These are phyloP conservation scores for Camponotus floridanus DNA, from an alignment of 1,140 invertebrate genomes.

Conservation along the genomic window DNA sequence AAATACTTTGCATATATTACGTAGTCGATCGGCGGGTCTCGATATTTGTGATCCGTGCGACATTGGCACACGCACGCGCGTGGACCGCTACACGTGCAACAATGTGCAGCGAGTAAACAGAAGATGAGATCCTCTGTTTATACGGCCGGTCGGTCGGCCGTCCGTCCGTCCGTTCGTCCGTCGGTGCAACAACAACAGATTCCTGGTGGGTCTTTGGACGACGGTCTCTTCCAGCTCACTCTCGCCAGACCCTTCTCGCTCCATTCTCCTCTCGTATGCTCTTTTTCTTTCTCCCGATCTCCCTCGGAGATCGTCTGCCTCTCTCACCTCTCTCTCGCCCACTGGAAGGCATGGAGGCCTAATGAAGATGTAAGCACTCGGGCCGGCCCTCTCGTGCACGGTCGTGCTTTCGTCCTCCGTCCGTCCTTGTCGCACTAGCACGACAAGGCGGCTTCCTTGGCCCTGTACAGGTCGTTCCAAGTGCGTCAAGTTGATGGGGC, in stretches of 20 bases:
- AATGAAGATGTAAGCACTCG: constrained; percentile 87
- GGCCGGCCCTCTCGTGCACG: constrained; percentile 82
- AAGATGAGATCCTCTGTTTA: constrained; percentile 85
- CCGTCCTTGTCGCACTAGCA: constrained; percentile 74
- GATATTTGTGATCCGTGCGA: not conserved
- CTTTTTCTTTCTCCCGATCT: constrained; percentile 70
- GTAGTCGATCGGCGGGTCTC: not conserved
- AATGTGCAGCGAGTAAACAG: constrained; percentile 60
- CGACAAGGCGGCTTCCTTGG: constrained; percentile 63
- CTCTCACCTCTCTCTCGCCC: constrained; percentile 66
- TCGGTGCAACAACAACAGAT: constrained; percentile 85
- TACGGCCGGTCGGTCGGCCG: constrained; percentile 76
- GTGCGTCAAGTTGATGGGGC: constrained; percentile 22
- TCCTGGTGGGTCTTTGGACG: constrained; percentile 85
- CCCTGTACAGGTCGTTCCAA: constrained; percentile 73
- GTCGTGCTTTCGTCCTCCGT: constrained; percentile 81
- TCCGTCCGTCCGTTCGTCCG: constrained; percentile 77
- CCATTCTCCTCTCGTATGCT: constrained; percentile 69
- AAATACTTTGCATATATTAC: not conserved
- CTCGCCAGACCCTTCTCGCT: constrained; percentile 40
- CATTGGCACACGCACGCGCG: not conserved
- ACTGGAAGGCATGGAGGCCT: constrained; percentile 81
- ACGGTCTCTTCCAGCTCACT: constrained; percentile 77
- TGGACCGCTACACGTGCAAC: not conserved
- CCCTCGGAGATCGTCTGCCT: constrained; percentile 22